Evolutionary conservation across 2,888 invertebrate species (phyloP).

Genomic region (Torymus texanus): DNA sequence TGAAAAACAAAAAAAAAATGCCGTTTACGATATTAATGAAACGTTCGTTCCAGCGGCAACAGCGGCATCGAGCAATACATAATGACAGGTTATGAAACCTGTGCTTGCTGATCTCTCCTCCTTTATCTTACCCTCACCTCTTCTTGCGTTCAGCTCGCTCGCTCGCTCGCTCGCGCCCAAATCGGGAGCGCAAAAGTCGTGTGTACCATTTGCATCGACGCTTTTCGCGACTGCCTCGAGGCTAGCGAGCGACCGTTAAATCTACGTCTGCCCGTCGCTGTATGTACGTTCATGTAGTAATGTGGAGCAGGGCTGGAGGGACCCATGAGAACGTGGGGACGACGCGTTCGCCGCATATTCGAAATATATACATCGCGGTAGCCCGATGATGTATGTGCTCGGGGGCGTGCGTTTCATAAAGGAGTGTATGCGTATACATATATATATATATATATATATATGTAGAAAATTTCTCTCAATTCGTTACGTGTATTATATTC

Average conservation of each 20-base stretch:
- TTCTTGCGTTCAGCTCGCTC: too few species aligned
- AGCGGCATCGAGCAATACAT: not conserved
- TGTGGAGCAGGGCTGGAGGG: not conserved
- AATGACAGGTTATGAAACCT: slow-evolving; percentile 36
- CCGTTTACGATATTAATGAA: slow-evolving; percentile 22
- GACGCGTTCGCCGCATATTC: not conserved
- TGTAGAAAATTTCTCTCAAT: too few species aligned
- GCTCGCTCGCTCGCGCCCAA: slow-evolving; percentile 7
- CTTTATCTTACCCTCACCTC: not conserved
- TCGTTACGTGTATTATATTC: too few species aligned
- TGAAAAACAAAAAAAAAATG: too few species aligned
- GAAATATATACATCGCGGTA: slow-evolving; percentile 1
- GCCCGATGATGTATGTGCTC: slow-evolving; percentile 17
- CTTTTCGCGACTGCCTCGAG: slow-evolving; percentile 28
- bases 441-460: too few species aligned
- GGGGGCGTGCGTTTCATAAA: slow-evolving; percentile 3
- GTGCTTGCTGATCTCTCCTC: slow-evolving; percentile 6
- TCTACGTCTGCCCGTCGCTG: not conserved
- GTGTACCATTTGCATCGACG: slow-evolving; percentile 23
- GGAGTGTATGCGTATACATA: not conserved
- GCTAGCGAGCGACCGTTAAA: slow-evolving; percentile 8
- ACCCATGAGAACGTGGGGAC: slow-evolving; percentile 33
- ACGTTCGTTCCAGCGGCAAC: not conserved
- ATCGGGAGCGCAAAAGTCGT: slow-evolving; percentile 10
- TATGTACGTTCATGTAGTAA: too few species aligned